phyloP scores from a whole-genome alignment of 2,888 invertebrate species.

The Adelognathus sp. region DNA sequence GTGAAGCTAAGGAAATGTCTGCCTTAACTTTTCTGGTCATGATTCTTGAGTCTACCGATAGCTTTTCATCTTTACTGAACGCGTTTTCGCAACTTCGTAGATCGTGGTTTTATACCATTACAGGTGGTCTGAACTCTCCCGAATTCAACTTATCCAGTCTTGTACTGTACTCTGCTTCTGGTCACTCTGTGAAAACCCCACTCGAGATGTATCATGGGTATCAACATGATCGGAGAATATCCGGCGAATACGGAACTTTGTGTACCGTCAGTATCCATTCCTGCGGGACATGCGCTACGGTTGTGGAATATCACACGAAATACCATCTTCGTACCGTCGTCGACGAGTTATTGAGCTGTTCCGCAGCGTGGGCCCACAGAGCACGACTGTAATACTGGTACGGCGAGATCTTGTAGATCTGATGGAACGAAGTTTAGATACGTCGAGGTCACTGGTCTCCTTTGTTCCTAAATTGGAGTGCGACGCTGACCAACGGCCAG shows the following conservation, averaged over 20 bases:
- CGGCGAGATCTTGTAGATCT: neutral
- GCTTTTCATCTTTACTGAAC: no score
- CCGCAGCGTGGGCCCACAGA: neutral
- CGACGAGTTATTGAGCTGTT: neutral
- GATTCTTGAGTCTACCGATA: no score
- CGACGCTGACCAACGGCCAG: neutral
- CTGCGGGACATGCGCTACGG: conserved; percentile 43
- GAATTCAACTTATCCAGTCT: no score
- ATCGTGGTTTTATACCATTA: no score
- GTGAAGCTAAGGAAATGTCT: no score
- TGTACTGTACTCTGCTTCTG: neutral
- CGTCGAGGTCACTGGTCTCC: conserved; percentile 36
- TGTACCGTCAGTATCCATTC: conserved; percentile 6
- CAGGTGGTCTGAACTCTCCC: no score
- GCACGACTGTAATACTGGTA: neutral
- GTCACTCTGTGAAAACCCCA: neutral
- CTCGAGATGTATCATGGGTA: neutral
- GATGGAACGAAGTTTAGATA: conserved; percentile 18
- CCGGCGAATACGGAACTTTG: conserved; percentile 21
- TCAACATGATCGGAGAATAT: conserved; percentile 1
- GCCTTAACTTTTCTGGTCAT: no score
- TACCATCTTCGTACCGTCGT: conserved; percentile 33
- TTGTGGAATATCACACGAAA: conserved; percentile 61
- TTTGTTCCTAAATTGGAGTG: conserved; percentile 5
- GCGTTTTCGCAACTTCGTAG: no score